phyloP scores from a whole-genome alignment of 2,888 invertebrate genomes.

The Thereva nobilitata region DNA sequence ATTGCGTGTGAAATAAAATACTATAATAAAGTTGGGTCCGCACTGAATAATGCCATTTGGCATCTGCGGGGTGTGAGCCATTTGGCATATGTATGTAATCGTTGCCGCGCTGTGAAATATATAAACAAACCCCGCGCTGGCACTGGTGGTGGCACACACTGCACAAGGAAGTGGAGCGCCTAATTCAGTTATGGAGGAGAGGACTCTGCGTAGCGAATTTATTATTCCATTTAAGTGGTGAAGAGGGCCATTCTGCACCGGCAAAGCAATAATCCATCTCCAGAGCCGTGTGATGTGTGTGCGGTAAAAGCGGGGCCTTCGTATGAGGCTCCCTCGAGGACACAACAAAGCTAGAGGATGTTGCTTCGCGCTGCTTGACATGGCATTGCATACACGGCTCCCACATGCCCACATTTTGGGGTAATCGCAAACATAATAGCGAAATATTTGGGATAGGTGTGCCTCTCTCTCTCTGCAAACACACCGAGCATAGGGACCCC shows the following conservation, averaged over 20 bases:
- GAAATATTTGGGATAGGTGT: slow-evolving; percentile 27
- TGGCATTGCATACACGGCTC: not conserved
- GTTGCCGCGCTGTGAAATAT: not conserved
- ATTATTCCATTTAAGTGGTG: slow-evolving; percentile 26
- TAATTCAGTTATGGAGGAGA: slow-evolving; percentile 27
- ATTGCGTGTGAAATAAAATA: too few relatives aligned
- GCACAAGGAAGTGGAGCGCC: not conserved
- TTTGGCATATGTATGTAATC: not conserved
- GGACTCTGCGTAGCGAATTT: slow-evolving; percentile 20
- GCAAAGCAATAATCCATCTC: slow-evolving; percentile 16
- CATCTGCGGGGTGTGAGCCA: not conserved
- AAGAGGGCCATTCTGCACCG: not conserved
- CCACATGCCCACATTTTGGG: slow-evolving; percentile 16
- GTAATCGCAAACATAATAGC: slow-evolving; percentile 30
- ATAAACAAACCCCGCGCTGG: slow-evolving; percentile 14
- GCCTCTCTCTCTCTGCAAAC: too few relatives aligned
- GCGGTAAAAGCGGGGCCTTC: not conserved
- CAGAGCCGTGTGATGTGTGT: not conserved
- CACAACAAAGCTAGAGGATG: too few relatives aligned
- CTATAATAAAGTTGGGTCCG: too few relatives aligned
- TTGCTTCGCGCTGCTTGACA: too few relatives aligned
- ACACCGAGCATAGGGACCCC: too few relatives aligned
- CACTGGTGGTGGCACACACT: too few relatives aligned
- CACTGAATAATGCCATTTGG: too few relatives aligned
- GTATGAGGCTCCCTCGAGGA: too few relatives aligned